phyloP scores from a whole-genome alignment of 2,797 vertebrate genomes.

The Acipenser oxyrinchus region DNA sequence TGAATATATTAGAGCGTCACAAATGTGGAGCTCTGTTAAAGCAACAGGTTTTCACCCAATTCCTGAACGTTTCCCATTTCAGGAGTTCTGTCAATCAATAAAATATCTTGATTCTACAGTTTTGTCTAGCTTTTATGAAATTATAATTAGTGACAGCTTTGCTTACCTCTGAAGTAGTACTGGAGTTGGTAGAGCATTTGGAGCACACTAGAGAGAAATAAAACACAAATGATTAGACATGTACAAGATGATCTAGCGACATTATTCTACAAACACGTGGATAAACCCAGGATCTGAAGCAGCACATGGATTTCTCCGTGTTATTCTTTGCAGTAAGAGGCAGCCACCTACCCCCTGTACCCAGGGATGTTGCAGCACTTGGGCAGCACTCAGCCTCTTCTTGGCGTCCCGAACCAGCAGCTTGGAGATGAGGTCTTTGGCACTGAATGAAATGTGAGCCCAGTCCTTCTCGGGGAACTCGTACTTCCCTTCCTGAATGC shows the following conservation, averaged over 20 bases:
- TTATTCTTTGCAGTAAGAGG: not conserved
- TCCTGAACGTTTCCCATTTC: too few relatives aligned
- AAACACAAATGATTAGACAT: not conserved
- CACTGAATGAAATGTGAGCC: constrained; percentile 89
- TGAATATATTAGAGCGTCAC: too few relatives aligned
- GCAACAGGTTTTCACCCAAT: too few relatives aligned
- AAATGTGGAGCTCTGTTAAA: too few relatives aligned
- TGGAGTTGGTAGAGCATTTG: constrained; percentile 75
- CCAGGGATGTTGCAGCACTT: constrained; percentile 95
- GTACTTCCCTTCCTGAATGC: constrained; percentile 94
- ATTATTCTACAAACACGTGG: too few relatives aligned
- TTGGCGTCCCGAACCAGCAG: constrained; percentile 94
- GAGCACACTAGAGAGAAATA: constrained; percentile 60
- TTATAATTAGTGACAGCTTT: too few relatives aligned
- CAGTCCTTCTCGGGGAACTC: constrained; percentile 96
- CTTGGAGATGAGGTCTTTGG: constrained; percentile 98
- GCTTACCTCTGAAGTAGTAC: constrained; percentile 88
- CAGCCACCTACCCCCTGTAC: constrained; percentile 80
- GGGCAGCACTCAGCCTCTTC: constrained; percentile 87
- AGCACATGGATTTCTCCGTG: not conserved
- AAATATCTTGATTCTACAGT: too few relatives aligned
- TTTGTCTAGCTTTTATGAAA: too few relatives aligned
- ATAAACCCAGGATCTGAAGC: too few relatives aligned
- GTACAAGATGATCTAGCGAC: too few relatives aligned
- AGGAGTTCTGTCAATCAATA: too few relatives aligned